Evolutionary conservation across 2,797 vertebrate species (phyloP), one percentile per base, ranked within the genome.

Genomic region (Tarsius wallacei): DNA sequence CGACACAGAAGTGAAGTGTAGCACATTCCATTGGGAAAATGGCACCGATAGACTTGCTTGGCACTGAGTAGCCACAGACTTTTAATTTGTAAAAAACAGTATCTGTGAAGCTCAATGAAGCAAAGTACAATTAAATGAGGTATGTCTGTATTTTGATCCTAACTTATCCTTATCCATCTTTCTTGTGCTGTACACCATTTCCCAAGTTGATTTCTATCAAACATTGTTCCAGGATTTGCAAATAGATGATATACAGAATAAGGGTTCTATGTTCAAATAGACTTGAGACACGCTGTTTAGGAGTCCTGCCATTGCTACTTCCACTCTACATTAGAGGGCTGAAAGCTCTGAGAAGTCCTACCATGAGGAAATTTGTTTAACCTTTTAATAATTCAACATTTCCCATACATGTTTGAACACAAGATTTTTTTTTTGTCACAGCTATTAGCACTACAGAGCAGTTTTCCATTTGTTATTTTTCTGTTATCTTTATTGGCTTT

Each of bases 241-340:
- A 22, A 70, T 76, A 87, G 13, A 12, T 68, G 47, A 64, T 74
- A 70, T 80, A 3, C 31, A 87, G 70, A 64, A 85, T 61, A 94
- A n/a, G 76, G 17, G 51, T 91, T 95, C 73, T 96, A 49, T 93
- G 55, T 91, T 90, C 49, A 91, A 51, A 93, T 57, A 91, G n/a
- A 89, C 87, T 96, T 97, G 77, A 77, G 31, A 81, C 63, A 51
- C 73, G 31, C 61, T 94, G 85, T 85, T 71, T 49, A 53, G 90
- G 66, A 97, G 71, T 89, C 33, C n/a, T 91, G 59, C 28, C 71
- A 64, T 51, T 22, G 31, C 90, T 22, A 80, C 19, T 77, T 93
- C n/a, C 13, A 85, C 24, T 84, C 53, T 90, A 36, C 36, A 33
- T 87, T 87, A 77, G 59, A 92, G 85, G 94, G 57, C 24, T 82